Evolutionary conservation across 2,888 invertebrate genomes (phyloP), one percentile per base, ranked within the genome.

Genomic region (Erebia palarica): DNA sequence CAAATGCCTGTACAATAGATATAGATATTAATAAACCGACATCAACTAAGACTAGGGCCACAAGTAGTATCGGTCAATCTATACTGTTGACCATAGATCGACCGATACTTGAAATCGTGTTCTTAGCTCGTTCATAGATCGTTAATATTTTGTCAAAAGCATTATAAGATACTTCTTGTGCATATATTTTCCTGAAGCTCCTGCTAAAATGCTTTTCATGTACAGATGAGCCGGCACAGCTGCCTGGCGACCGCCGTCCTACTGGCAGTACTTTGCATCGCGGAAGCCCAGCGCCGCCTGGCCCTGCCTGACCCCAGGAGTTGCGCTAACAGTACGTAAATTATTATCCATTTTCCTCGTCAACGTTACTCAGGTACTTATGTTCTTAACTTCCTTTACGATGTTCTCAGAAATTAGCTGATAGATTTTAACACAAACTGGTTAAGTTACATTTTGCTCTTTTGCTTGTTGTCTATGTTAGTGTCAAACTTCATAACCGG

Each of bases 301-400:
- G 97, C 97, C 44, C 93, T 98, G 77, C 98, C 98, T 68, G 97
- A 98, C 92, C 97, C 97, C 57, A 95, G 96, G 86, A 97, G 97
- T 91, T 98, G 98, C 90, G 95, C 96, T 73, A 98, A 97, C 90
- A 95, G 98, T 97, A 94, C 95, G 97, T 96, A 85, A 18, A 67
- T 44, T 57, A 44, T 10, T 14, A 44, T 57, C 55, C 55, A 49
- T 64, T 14, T 51, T 42, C 16, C n/a, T 42, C 42, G 13, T 44
- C 16, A 47, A 47, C 44, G 44, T 18, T n/a, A 18, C 21, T 13
- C 2, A 21, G 14, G 4, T 13, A 61, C 42, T 11, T 1, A 11
- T 18, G 16, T 61, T 36, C 47, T 47, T 14, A 63, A 49, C 63
- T 21, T 63, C 49, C 44, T 61, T 13, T 49, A 63, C 47, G 10